phyloP scores from a whole-genome alignment of 2,113 vertebrate genomes.

The Oreochromis tanganicae region DNA sequence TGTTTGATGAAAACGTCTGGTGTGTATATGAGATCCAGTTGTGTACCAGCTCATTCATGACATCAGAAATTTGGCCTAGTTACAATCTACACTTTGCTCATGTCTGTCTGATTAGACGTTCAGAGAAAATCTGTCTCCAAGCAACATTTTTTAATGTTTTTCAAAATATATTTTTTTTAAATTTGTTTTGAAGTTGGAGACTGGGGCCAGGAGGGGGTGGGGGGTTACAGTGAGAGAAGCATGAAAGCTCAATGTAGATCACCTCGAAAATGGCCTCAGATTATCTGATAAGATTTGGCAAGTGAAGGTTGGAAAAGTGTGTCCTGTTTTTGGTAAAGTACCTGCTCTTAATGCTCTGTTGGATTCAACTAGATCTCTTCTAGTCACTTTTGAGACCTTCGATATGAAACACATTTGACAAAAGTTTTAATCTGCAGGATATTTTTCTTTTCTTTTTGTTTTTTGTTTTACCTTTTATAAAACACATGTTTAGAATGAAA shows the following conservation, averaged over 20 bases:
- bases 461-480: background rate
- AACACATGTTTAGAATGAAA: background rate
- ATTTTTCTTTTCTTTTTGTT: background rate
- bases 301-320: conserved; percentile 32
- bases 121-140: conserved; percentile 31
- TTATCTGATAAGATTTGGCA: conserved; percentile 27
- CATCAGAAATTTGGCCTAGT: conserved; percentile 41
- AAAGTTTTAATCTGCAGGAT: background rate
- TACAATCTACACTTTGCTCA: conserved; percentile 17
- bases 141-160: conserved; percentile 51
- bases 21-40: conserved; percentile 35
- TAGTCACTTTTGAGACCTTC: background rate
- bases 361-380: background rate
- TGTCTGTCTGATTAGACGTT: conserved; percentile 13
- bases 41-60: conserved; percentile 31
- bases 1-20: background rate
- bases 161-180: conserved; percentile 6
- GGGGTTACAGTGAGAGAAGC: background rate
- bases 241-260: background rate
- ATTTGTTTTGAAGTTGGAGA: background rate
- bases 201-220: background rate
- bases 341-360: conserved; percentile 17
- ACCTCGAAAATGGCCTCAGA: background rate
- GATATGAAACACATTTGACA: background rate
- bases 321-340: conserved; percentile 25